Percentiles rank a stretch among this genome's conserved stretches.
phyloP scores from a whole-genome alignment of 2,113 vertebrate genomes.

The Cynoglossus semilaevis region DNA sequence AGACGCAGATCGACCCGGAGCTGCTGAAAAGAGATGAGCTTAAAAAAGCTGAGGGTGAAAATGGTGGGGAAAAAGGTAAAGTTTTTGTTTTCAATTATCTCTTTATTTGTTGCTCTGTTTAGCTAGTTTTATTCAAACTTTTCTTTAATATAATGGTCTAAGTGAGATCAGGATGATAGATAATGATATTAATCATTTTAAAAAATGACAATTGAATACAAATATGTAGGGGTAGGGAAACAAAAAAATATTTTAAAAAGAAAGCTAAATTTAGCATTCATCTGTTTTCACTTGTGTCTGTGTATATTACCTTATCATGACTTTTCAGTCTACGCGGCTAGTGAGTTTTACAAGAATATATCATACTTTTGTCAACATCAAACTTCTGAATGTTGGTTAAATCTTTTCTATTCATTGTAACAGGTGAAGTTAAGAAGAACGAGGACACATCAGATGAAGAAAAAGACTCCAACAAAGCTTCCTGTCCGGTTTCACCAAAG shows the following conservation, averaged over 20 bases:
- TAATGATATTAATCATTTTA: too few relatives aligned
- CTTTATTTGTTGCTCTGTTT: neutral
- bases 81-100: slow-evolving; percentile 7
- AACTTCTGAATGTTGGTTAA: neutral
- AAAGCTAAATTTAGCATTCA: too few relatives aligned
- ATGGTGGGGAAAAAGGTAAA: slow-evolving; percentile 39
- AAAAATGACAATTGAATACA: too few relatives aligned
- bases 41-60: slow-evolving; percentile 79
- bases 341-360: neutral
- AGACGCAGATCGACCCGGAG: slow-evolving; percentile 94
- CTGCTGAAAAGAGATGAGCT: slow-evolving; percentile 80
- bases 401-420: neutral
- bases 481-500: slow-evolving; percentile 55
- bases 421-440: slow-evolving; percentile 67
- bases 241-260: too few relatives aligned
- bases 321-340: too few relatives aligned
- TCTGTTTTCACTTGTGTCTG: too few relatives aligned
- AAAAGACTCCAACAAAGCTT: slow-evolving; percentile 38
- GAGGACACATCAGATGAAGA: slow-evolving; percentile 67
- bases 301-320: too few relatives aligned
- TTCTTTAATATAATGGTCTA: too few relatives aligned
- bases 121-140: neutral
- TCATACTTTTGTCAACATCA: neutral
- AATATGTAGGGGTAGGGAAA: too few relatives aligned
- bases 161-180: too few relatives aligned